A percentile compares a stretch with the other conserved stretches of the same genome.
phyloP scores from a whole-genome alignment of 2,888 invertebrate genomes.

The Caenorhabditis sp. region DNA sequence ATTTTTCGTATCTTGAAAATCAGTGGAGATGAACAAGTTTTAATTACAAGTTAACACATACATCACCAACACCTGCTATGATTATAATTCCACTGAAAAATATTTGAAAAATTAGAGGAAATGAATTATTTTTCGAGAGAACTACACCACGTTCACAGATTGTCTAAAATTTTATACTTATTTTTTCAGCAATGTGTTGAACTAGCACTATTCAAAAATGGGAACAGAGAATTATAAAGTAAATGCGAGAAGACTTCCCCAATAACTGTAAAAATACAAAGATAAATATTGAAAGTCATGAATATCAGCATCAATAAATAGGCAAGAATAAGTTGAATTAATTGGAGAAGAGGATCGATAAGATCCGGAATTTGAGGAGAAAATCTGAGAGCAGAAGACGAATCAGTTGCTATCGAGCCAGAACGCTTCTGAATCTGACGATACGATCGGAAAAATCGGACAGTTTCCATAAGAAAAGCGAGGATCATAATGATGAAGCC shows the following conservation, averaged over 20 bases:
- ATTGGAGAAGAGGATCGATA: constrained; percentile 57
- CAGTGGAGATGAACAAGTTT: no score
- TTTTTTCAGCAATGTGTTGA: no score
- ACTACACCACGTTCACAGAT: no score
- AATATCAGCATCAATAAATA: constrained; percentile 68
- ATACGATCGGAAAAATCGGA: constrained; percentile 59
- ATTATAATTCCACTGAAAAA: no score
- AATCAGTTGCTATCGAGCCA: background rate
- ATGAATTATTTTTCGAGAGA: no score
- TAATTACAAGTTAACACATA: no score
- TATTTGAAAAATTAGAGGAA: no score
- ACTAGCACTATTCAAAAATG: background rate
- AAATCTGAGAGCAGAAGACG: constrained; percentile 11
- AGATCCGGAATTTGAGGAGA: constrained; percentile 35
- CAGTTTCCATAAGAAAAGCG: constrained; percentile 60
- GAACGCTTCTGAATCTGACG: constrained; percentile 29
- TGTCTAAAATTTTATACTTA: no score
- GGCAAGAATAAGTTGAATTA: constrained; percentile 56
- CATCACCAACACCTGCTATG: no score
- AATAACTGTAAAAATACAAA: constrained; percentile 61
- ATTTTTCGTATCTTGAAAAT: no score
- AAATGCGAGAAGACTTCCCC: constrained; percentile 59
- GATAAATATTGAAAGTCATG: constrained; percentile 70
- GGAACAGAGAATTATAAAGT: constrained; percentile 41
- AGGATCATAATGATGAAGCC: constrained; percentile 56